Base-by-base conservation (phyloP, 92 coral and sea anemone species). In the Actinernus sp. region DNA sequence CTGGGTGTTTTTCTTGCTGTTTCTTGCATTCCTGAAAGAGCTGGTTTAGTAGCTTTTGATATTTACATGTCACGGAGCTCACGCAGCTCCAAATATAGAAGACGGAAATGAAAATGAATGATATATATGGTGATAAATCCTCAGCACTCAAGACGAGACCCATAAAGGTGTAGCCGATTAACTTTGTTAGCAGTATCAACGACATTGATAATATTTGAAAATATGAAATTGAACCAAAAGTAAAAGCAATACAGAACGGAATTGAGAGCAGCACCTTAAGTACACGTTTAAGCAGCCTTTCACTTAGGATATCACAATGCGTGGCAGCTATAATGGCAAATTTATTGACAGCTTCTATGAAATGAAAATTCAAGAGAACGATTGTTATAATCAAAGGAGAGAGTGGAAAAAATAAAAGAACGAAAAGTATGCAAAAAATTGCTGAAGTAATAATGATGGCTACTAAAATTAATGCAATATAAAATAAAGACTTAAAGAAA, bases 1-100 rank as follows among this genome's bases (percentile, higher is more conserved):
- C n/a, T n/a, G 5, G 18, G 29, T 65, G 46, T 3, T 28, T 28
- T 19, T 65, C 29, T n/a, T n/a, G n/a, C n/a, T n/a, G n/a, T 31
- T 28, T n/a, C n/a, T n/a, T 50, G 61, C 73, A 49, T 10, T 65
- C 19, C 23, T 65, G 60, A 50, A 65, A 65, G 0, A 61, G 49
- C 38, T 49, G 48, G 1, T 44, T 31, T 9, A 65, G 54, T 3
- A 65, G 61, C 17, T 31, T 18, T 50, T 65, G 60, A 23, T 65
- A 65, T 50, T 50, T 18, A 11, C 24, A 2, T 9, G 22, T 6
- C 26, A 31, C 61, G 16, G 45, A 16, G 14, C 38, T 39, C 12
- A 65, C 28, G 38, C 61, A 49, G 61, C 50, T 0, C 73, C 73
- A 65, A 23, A 33, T 17, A 20, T 65, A 50, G 28, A 10, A 65